Percentiles rank a stretch among this genome's conserved stretches.
These are phyloP conservation scores for Drepana arcuata DNA, from an alignment of 1,140 invertebrate genomes.

Conservation along the genomic window DNA sequence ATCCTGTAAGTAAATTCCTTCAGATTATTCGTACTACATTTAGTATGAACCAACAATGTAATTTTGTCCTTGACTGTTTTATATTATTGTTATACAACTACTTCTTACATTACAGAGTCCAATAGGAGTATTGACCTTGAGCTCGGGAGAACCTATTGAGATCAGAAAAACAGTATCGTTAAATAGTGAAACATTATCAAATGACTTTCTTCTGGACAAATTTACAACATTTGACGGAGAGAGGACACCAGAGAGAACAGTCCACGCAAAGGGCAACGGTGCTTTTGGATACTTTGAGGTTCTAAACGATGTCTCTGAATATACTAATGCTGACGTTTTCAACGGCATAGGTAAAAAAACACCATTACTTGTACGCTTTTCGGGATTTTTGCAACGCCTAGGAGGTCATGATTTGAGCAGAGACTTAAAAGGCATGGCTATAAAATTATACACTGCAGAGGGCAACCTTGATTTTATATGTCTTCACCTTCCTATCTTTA, in stretches of 20 bases:
- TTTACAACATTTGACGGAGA: constrained; percentile 73
- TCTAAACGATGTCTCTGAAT: constrained; percentile 90
- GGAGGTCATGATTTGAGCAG: constrained; percentile 84
- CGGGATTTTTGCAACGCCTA: constrained; percentile 86
- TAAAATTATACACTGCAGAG: constrained; percentile 83
- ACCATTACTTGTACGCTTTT: constrained; percentile 78
- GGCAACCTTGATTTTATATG: constrained; percentile 82
- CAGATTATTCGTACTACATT: too few relatives aligned
- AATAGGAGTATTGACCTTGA: not conserved
- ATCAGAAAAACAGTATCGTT: not conserved
- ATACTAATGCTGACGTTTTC: constrained; percentile 87
- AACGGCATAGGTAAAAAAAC: constrained; percentile 88
- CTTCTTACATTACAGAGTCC: not conserved
- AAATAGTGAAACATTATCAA: not conserved
- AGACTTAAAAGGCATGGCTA: constrained; percentile 78
- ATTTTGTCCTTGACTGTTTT: too few relatives aligned
- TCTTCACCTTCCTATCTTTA: constrained; percentile 81
- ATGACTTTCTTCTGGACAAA: not conserved
- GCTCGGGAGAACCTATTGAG: not conserved
- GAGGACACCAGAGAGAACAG: constrained; percentile 93
- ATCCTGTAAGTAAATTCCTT: constrained; percentile 6
- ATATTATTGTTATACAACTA: too few relatives aligned
- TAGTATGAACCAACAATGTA: too few relatives aligned
- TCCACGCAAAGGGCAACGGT: constrained; percentile 93
- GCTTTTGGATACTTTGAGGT: constrained; percentile 95